phyloP scores from a whole-genome alignment of 1,140 invertebrate genomes.

The Dreissena rostriformis region DNA sequence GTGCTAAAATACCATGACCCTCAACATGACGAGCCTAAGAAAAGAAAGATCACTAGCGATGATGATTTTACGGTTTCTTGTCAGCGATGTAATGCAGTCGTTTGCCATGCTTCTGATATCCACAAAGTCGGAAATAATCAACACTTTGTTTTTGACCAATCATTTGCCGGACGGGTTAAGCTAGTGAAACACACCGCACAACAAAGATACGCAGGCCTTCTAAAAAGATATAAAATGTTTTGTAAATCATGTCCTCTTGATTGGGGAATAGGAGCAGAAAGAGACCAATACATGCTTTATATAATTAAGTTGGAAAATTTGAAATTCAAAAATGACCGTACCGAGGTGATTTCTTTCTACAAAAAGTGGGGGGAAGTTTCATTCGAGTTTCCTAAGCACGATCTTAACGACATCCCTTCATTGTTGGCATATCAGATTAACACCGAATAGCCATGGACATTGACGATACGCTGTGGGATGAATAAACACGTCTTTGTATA shows the following conservation, averaged over 20 bases:
- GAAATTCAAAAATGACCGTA: neutral
- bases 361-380: constrained; percentile 16
- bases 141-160: constrained; percentile 6
- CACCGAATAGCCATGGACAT: too few species aligned
- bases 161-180: neutral
- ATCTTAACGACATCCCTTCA: neutral
- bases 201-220: neutral
- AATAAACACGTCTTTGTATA: too few species aligned
- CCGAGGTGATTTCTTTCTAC: neutral
- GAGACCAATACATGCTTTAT: neutral
- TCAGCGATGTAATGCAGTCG: neutral
- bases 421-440: too few species aligned
- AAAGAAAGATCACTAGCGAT: neutral
- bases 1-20: neutral
- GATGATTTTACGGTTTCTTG: constrained; percentile 9
- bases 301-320: constrained; percentile 22
- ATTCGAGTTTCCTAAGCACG: neutral
- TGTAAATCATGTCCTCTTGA: constrained; percentile 29
- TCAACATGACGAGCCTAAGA: neutral
- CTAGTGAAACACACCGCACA: constrained; percentile 1
- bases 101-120: neutral
- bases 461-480: too few species aligned
- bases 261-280: constrained; percentile 25
- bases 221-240: constrained; percentile 35
- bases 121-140: neutral